A percentile compares a stretch with the other conserved stretches of the same genome.
These are phyloP conservation scores for Holothuria leucospilota DNA, from an alignment of 53 echinoderm and acorn worm genomes.

Conservation along the genomic window DNA sequence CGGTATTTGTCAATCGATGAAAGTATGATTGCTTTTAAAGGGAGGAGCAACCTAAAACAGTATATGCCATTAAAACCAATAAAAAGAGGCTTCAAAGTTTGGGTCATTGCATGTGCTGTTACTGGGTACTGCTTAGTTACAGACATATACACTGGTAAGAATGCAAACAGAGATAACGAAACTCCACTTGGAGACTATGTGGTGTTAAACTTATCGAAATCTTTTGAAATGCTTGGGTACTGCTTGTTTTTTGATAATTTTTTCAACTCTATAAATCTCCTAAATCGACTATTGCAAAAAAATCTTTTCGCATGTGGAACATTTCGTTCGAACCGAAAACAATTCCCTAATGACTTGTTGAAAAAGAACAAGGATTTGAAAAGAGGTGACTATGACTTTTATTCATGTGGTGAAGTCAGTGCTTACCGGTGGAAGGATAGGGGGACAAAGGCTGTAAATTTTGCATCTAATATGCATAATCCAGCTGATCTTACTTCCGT, in stretches of 20 bases:
- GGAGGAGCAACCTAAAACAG: too few species aligned
- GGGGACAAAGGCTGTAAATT: constrained; percentile 12
- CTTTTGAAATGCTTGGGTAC: constrained; percentile 19
- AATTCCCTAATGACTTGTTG: constrained; percentile 24
- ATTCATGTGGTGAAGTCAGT: constrained; percentile 9
- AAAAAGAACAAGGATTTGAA: constrained; percentile 17
- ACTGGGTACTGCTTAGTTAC: constrained; percentile 1
- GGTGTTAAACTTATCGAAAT: constrained; percentile 4
- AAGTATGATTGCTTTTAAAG: too few species aligned
- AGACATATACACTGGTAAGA: constrained; percentile 18
- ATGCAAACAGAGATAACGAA: constrained; percentile 1
- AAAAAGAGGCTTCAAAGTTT: constrained; percentile 13
- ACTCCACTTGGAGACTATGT: constrained; percentile 17
- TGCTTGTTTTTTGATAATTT: constrained; percentile 20
- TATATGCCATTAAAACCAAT: constrained; percentile 2
- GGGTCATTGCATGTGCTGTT: constrained; percentile 6
- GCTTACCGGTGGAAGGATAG: constrained; percentile 40
- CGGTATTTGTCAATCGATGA: too few species aligned
- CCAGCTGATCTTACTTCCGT: background rate
- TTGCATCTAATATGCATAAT: constrained; percentile 36
- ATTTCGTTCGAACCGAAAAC: constrained; percentile 18
- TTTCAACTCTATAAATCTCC: constrained; percentile 2
- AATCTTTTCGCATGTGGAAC: background rate
- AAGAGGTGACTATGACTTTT: constrained; percentile 11
- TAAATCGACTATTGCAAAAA: background rate